Evolutionary conservation across 2,113 vertebrate species (phyloP).

Genomic region (Lophotis ruficrista): DNA sequence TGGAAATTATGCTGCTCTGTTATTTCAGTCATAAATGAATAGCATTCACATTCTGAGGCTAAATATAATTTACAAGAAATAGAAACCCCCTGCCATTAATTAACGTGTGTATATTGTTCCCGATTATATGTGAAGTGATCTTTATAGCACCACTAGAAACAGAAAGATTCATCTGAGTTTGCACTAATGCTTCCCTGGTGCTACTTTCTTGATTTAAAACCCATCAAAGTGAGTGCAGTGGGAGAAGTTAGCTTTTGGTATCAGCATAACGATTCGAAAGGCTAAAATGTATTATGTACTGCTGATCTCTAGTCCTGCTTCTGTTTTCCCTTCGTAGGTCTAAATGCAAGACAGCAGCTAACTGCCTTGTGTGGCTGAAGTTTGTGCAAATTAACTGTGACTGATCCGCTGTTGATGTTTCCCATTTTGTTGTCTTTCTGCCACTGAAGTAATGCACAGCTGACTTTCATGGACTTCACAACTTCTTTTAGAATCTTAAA

Average conservation of each 20-base stretch:
- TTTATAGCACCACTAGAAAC: constrained; percentile 31
- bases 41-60: constrained; percentile 63
- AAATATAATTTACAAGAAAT: constrained; percentile 64
- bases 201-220: background rate
- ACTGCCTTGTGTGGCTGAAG: background rate
- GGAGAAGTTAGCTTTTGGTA: background rate
- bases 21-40: constrained; percentile 68
- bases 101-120: constrained; percentile 18
- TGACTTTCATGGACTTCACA: background rate
- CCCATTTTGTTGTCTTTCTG: background rate
- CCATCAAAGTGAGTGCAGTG: background rate
- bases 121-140: constrained; percentile 21
- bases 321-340: background rate
- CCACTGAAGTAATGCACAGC: background rate
- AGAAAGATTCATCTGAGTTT: background rate
- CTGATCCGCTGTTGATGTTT: background rate
- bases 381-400: constrained; percentile 19
- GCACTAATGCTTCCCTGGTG: background rate
- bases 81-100: constrained; percentile 63
- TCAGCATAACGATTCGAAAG: background rate
- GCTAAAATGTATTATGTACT: background rate
- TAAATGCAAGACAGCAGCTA: background rate
- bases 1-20: constrained; percentile 71
- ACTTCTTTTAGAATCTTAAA: background rate
- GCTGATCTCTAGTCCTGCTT: background rate